Conservation (phyloP, 1,140 invertebrate species). For the Cydia pomonella region DNA sequence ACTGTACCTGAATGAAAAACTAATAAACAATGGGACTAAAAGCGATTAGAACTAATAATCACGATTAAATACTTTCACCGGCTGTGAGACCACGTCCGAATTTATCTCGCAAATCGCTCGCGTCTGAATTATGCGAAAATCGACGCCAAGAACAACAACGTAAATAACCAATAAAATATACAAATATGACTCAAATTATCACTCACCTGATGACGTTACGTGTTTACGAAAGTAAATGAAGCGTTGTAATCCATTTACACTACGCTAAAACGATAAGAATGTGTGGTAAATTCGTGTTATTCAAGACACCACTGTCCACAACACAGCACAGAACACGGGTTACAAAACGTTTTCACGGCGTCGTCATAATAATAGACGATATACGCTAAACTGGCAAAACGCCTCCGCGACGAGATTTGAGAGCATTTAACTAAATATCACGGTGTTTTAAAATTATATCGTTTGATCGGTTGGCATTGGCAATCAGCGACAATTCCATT, state of each 20-base stretch:
- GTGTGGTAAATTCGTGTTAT: conserved; percentile 18
- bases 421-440: conserved; percentile 15
- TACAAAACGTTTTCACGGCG: neutral
- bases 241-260: conserved; percentile 30
- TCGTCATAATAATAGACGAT: neutral
- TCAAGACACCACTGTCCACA: conserved; percentile 12
- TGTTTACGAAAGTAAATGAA: conserved; percentile 29
- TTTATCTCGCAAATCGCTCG: neutral
- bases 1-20: conserved; percentile 12
- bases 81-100: neutral
- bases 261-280: conserved; percentile 30
- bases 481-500: conserved; percentile 28
- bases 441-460: conserved; percentile 21
- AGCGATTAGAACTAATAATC: conserved; percentile 2
- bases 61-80: conserved; percentile 29
- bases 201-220: conserved; percentile 28
- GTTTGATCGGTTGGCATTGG: conserved; percentile 31
- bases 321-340: neutral
- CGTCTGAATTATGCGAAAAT: conserved; percentile 16
- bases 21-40: conserved; percentile 8
- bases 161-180: conserved; percentile 16
- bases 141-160: neutral
- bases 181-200: conserved; percentile 10
- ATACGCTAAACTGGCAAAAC: neutral
- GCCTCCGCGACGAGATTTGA: neutral